phyloP scores from a whole-genome alignment of 2,888 invertebrate genomes.

The Alloplasta piceator region DNA sequence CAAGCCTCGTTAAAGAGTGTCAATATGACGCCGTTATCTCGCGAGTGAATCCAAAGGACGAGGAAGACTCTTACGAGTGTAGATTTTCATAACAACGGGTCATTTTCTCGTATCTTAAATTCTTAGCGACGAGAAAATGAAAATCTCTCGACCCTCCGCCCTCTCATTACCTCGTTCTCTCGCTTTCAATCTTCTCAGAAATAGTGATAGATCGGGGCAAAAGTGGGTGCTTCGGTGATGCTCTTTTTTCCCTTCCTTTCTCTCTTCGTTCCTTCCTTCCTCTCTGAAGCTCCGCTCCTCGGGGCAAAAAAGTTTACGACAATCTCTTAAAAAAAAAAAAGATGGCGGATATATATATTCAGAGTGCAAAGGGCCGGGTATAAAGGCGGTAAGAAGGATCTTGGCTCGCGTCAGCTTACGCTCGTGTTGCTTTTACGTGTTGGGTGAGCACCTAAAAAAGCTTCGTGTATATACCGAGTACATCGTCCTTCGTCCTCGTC shows the following conservation, averaged over 20 bases:
- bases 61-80: too few relatives aligned
- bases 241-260: neutral
- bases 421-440: conserved; percentile 43
- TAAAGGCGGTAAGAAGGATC: neutral
- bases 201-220: conserved; percentile 38
- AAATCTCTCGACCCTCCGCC: neutral
- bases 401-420: conserved; percentile 39
- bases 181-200: conserved; percentile 28
- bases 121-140: conserved; percentile 6
- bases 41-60: too few relatives aligned
- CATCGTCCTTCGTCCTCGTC: conserved; percentile 25
- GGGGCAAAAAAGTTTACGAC: conserved; percentile 48
- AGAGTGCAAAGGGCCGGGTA: neutral
- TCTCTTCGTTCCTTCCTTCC: neutral
- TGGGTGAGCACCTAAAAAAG: conserved; percentile 15
- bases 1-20: too few relatives aligned
- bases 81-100: too few relatives aligned
- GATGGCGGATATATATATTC: neutral
- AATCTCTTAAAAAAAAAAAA: conserved; percentile 18
- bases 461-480: conserved; percentile 23
- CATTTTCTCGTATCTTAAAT: neutral
- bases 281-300: neutral
- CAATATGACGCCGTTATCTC: too few relatives aligned
- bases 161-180: neutral
- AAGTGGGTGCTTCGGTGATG: conserved; percentile 22